Conservation (phyloP, 2,113 vertebrate genomes). For the Nannospalax galili region DNA sequence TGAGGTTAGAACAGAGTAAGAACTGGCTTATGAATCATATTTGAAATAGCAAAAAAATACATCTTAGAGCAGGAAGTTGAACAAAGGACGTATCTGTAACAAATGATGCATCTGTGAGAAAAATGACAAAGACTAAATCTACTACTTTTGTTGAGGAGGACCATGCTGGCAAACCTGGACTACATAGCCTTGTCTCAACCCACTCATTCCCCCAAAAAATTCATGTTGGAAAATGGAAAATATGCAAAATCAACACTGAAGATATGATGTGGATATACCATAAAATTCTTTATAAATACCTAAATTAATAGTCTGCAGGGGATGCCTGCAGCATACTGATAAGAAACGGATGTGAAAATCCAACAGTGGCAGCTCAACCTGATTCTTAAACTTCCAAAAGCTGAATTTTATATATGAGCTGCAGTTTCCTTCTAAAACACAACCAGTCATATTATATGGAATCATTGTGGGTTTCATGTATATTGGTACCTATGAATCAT, state of each 20-base stretch:
- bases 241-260: not conserved
- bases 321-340: too few species aligned
- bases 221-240: not conserved
- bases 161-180: not conserved
- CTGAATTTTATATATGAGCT: not conserved
- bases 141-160: not conserved
- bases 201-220: too few species aligned
- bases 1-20: not conserved
- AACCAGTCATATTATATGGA: not conserved
- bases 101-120: not conserved
- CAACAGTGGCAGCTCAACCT: not conserved
- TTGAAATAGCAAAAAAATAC: not conserved
- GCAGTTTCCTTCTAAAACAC: not conserved
- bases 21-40: not conserved
- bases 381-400: not conserved
- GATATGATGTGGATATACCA: not conserved
- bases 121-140: not conserved
- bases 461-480: not conserved
- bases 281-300: not conserved
- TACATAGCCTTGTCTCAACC: not conserved
- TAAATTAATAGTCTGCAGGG: not conserved
- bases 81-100: not conserved
- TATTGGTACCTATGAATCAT: not conserved
- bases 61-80: not conserved
- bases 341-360: not conserved